Evolutionary conservation across 2,113 vertebrate species (phyloP), one percentile per base, ranked within the genome.

Genomic region (Apteryx owenii): DNA sequence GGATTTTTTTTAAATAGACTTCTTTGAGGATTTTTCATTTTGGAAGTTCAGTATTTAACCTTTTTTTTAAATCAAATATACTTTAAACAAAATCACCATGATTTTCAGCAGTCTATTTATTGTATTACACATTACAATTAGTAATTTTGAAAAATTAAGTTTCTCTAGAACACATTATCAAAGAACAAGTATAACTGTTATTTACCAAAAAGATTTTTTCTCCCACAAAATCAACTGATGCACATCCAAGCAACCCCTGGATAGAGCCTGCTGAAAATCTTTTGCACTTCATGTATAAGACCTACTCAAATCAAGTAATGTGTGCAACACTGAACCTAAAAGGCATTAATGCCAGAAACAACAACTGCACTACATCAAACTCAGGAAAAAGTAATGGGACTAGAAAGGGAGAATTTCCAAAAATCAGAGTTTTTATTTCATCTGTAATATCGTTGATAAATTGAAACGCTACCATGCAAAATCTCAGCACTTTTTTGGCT

Each of bases 351-450:
- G 95, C 97, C 97, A 98, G 90, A 95, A 98, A 98, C 53, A 98
- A 98, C 95, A 97, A 98, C 90, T 98, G 97, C 61, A 93, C 60
- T 95, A 81, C 69, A 97, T 98, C 89, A 96, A 97, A 77, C 85
- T 79, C 95, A 96, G 78, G 90, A 97, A 96, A 78, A 96, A 90
- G 89, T 94, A 97, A 66, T 96, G 87, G 91, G 56, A 97, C 88
- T 91, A 96, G 92, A 98, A 97, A 96, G 94, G 94, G 91, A 92
- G 46, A 94, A 95, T 96, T 98, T 96, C 92, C 85, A 96, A 97
- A 97, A 96, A 90, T 95, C 90, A 92, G 81, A 94, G 87, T 65
- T 98, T 98, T 96, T 70, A 97, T 98, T 98, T 97, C 72, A 97
- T 97, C 91, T 97, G 64, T 97, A 92, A 95, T 94, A 97, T 96